Evolutionary conservation across 2,113 vertebrate species (phyloP).

Genomic region (Macrotus californicus): DNA sequence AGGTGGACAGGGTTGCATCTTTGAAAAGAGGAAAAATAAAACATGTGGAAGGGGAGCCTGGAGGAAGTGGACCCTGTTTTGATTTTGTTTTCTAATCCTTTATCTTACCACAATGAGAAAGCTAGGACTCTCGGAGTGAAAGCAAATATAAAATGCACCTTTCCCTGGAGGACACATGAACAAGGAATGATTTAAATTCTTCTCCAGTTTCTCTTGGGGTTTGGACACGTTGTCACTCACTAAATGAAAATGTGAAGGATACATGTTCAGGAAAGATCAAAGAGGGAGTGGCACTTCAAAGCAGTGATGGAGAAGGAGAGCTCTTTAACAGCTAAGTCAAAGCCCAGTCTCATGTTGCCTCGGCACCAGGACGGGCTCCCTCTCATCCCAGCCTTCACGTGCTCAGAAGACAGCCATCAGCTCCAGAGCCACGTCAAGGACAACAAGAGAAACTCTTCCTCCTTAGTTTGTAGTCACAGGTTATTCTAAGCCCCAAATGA

Average conservation of each 20-base stretch:
- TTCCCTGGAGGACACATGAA: not conserved
- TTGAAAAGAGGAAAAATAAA: not conserved
- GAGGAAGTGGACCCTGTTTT: not conserved
- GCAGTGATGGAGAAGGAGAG: not conserved
- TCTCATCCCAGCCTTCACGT: not conserved
- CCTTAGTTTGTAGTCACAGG: not conserved
- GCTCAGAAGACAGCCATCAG: not conserved
- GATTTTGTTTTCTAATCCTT: not conserved
- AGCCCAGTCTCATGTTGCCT: not conserved
- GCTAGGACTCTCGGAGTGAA: not conserved
- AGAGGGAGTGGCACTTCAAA: not conserved
- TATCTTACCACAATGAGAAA: not conserved
- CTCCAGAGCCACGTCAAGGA: not conserved
- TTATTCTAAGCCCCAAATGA: not conserved
- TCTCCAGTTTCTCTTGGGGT: not conserved
- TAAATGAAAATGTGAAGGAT: not conserved
- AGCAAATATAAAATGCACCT: not conserved
- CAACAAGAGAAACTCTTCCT: not conserved
- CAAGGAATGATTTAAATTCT: not conserved
- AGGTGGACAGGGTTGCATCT: not conserved
- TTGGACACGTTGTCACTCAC: not conserved
- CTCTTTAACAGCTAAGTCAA: not conserved
- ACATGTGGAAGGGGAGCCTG: no score
- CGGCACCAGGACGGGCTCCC: accelerated
- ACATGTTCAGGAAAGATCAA: not conserved